Evolutionary conservation across 2,113 vertebrate species (phyloP).

Genomic region (Antidorcas marsupialis): DNA sequence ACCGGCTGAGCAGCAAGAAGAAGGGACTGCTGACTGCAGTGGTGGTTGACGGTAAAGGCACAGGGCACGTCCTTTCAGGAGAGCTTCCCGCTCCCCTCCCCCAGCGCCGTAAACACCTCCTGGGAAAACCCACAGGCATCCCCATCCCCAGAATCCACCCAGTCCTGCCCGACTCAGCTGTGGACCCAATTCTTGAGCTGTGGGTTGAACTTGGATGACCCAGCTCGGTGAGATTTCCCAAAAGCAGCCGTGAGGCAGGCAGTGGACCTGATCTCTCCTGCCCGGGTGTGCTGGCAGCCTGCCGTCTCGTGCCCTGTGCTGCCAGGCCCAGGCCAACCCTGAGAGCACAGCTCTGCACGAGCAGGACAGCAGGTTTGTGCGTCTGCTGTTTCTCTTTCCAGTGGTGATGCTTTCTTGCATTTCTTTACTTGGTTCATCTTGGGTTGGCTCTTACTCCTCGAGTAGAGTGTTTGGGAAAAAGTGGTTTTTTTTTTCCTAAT

Average conservation of each 20-base stretch:
- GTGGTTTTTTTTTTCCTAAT: no score
- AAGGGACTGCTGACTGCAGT: constrained; percentile 89
- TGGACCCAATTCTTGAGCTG: not conserved
- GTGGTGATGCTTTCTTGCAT: not conserved
- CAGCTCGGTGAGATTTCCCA: not conserved
- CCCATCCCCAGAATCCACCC: not conserved
- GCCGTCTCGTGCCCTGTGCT: accelerated
- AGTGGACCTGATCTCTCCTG: not conserved
- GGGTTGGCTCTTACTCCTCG: not conserved
- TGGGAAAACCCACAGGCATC: not conserved
- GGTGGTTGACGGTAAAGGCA: constrained; percentile 84
- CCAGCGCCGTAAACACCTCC: not conserved
- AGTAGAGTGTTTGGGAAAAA: not conserved
- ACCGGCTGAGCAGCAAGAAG: constrained; percentile 87
- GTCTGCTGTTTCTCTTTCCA: not conserved
- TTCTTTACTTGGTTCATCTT: not conserved
- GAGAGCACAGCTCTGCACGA: not conserved
- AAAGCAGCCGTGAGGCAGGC: not conserved
- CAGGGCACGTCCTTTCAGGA: not conserved
- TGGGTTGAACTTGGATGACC: not conserved
- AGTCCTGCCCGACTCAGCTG: not conserved
- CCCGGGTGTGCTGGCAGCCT: not conserved
- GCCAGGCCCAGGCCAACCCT: not conserved
- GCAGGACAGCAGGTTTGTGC: accelerated
- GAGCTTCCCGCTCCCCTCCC: not conserved